phyloP scores from a whole-genome alignment of 2,888 invertebrate species.

The Trichopria drosophilae region DNA sequence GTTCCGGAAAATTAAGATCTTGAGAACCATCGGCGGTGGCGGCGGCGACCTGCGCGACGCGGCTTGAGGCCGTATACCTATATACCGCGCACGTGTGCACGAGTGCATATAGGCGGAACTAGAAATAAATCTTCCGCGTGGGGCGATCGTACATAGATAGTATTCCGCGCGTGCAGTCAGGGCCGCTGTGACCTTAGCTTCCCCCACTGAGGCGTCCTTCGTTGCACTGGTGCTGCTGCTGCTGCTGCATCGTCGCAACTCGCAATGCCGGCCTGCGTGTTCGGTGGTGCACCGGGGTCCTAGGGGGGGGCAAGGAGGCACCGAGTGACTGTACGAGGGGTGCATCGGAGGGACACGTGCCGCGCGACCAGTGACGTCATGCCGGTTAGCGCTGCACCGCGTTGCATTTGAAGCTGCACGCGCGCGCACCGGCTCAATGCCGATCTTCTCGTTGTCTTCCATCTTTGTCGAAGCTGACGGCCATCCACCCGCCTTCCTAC shows the following conservation, averaged over 20 bases:
- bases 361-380: constrained; percentile 51
- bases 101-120: constrained; percentile 42
- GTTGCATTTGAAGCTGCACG: constrained; percentile 58
- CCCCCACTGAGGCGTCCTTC: constrained; percentile 61
- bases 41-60: too few relatives aligned
- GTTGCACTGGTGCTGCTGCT: background rate
- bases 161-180: constrained; percentile 61
- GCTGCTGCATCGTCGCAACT: constrained; percentile 16
- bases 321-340: too few relatives aligned
- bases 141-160: constrained; percentile 43
- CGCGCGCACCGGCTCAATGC: constrained; percentile 57
- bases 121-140: constrained; percentile 50
- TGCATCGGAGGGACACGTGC: constrained; percentile 56
- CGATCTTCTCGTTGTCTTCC: constrained; percentile 9
- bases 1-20: too few relatives aligned
- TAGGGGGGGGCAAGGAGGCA: constrained; percentile 40
- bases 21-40: too few relatives aligned
- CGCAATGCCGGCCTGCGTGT: constrained; percentile 25
- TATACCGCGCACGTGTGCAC: constrained; percentile 27
- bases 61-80: constrained; percentile 29
- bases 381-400: constrained; percentile 64
- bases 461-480: background rate
- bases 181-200: constrained; percentile 66
- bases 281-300: constrained; percentile 33
- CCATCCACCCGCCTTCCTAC: constrained; percentile 8